phyloP scores from a whole-genome alignment of 2,888 invertebrate genomes.

The Epirrita christyi region DNA sequence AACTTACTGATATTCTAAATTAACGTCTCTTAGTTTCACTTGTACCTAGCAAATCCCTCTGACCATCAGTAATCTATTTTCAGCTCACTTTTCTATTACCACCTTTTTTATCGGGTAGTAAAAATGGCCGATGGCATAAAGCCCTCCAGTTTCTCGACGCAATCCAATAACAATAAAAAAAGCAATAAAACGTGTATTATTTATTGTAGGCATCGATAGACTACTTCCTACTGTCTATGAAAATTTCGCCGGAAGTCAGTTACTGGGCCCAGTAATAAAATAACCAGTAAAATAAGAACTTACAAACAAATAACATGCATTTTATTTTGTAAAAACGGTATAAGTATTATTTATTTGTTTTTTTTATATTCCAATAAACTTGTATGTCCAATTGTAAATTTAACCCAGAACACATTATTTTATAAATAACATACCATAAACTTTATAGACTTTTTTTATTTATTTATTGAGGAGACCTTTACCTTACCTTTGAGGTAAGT shows the following conservation, averaged over 20 bases:
- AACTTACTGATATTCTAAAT: too few species aligned
- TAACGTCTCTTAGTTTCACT: not conserved
- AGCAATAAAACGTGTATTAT: constrained; percentile 73
- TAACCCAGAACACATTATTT: too few species aligned
- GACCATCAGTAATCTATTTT: constrained; percentile 42
- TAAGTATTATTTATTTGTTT: too few species aligned
- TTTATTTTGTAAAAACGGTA: too few species aligned
- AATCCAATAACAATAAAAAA: constrained; percentile 79
- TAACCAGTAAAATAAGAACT: too few species aligned
- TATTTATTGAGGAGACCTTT: too few species aligned
- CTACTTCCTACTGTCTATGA: constrained; percentile 25
- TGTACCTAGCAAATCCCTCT: constrained; percentile 20
- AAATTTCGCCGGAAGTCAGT: constrained; percentile 5
- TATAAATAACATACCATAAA: too few species aligned
- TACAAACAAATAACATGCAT: too few species aligned
- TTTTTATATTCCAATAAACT: too few species aligned
- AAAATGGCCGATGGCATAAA: constrained; percentile 58
- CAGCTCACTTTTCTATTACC: constrained; percentile 49
- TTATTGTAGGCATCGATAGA: constrained; percentile 60
- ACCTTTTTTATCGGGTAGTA: constrained; percentile 57
- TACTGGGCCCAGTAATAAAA: constrained; percentile 12
- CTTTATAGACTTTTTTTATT: too few species aligned
- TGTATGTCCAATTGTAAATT: too few species aligned
- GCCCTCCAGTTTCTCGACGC: constrained; percentile 55
- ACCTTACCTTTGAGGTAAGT: too few species aligned